These are phyloP conservation scores for Strigamia maritima DNA, from an alignment of 2,888 invertebrate species.

Conservation along the genomic window DNA sequence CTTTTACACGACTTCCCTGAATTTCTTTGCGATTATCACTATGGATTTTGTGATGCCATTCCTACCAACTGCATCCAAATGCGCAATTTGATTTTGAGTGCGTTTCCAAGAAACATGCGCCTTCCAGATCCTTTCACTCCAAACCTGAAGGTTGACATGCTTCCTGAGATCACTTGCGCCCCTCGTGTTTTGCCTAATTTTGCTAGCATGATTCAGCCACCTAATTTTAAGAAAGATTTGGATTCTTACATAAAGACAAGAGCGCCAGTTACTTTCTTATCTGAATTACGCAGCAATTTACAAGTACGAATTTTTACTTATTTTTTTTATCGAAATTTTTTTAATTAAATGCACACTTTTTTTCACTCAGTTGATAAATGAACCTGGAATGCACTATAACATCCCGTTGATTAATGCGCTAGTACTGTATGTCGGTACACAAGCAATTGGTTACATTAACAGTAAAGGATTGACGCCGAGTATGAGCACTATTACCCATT, in stretches of 20 bases:
- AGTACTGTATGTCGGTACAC: slow-evolving; percentile 94
- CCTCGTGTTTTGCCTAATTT: slow-evolving; percentile 89
- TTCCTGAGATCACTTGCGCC: slow-evolving; percentile 80
- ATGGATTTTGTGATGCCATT: slow-evolving; percentile 98
- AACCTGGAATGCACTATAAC: slow-evolving; percentile 89
- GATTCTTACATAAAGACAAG: slow-evolving; percentile 94
- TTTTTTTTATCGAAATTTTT: slow-evolving; percentile 6
- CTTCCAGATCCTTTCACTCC: slow-evolving; percentile 98
- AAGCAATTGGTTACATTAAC: slow-evolving; percentile 88
- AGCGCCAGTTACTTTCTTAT: slow-evolving; percentile 90
- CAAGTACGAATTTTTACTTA: slow-evolving; percentile 60
- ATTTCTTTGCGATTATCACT: slow-evolving; percentile 98
- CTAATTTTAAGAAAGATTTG: slow-evolving; percentile 85
- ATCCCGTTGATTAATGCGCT: slow-evolving; percentile 95
- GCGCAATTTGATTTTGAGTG: slow-evolving; percentile 95
- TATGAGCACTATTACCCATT: slow-evolving; percentile 97
- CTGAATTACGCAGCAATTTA: slow-evolving; percentile 83
- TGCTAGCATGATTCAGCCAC: slow-evolving; percentile 77
- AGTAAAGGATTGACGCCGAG: slow-evolving; percentile 87
- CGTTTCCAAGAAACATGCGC: slow-evolving; percentile 96
- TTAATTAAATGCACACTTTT: not conserved
- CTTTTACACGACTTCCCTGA: slow-evolving; percentile 98
- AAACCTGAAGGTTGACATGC: slow-evolving; percentile 87
- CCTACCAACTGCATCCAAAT: slow-evolving; percentile 98
- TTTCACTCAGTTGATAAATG: slow-evolving; percentile 62